Base-by-base conservation (phyloP, 1,140 invertebrate genomes). In the Drosophila repletoides region DNA sequence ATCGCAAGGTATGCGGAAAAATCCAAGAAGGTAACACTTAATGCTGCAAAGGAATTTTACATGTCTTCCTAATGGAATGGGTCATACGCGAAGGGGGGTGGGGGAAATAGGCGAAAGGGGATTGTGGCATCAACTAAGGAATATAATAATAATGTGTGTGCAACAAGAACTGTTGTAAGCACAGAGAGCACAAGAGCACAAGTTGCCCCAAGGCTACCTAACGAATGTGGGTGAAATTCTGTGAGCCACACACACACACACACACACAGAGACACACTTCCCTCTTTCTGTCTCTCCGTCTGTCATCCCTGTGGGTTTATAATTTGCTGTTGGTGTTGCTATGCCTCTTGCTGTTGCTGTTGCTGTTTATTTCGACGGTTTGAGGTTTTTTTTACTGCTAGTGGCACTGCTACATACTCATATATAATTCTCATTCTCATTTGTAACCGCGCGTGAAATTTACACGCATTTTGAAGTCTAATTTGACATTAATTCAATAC, bases 401-500 rank as follows among this genome's bases (percentile, higher is more conserved):
- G 31, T 55, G 41, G 14, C 2, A 17, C 21, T n/a, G n/a, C n/a
- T n/a, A 40, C 10, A 7, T 12, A 49, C 29, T 12, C 29, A 61
- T 33, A 34, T 80, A 51, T 58, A 69, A 76, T 83, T 81, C 63
- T 66, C 77, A 76, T 83, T 81, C 63, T 66, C 77, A 76, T 72
- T 76, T 69, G 68, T 66, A 76, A 68, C 59, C 55, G 77, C 64
- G 72, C 55, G 72, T 81, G 65, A 81, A 81, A 83, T 83, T 81
- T 76, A 75, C 77, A 81, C 77, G 72, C 77, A 83, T 83, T 83
- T 83, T 83, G 77, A 76, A 76, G 77, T 70, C 80, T 76, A 83
- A 83, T 76, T 76, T 83, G 77, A 76, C 77, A 83, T 76, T 83
- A 83, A 83, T 83, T 73, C 52, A 75, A 76, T 70, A 63, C 77